These are phyloP conservation scores for Anser cygnoides DNA, from an alignment of 2,113 vertebrate species.

Conservation along the genomic window DNA sequence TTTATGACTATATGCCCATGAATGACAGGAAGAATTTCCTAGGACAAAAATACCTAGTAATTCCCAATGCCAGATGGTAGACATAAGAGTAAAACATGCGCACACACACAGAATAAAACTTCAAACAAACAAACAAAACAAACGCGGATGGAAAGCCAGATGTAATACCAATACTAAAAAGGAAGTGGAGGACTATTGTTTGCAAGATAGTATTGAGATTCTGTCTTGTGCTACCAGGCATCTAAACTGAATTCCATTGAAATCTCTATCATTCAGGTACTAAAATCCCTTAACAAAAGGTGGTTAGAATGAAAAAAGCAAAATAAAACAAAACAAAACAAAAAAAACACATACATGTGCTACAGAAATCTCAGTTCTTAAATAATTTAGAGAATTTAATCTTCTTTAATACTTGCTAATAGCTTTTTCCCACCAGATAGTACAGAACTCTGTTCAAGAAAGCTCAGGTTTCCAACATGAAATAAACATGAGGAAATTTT, in stretches of 20 bases:
- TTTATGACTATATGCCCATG: not conserved
- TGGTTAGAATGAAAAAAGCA: not conserved
- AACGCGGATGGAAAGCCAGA: not conserved
- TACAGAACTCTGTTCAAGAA: not conserved
- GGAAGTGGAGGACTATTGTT: not conserved
- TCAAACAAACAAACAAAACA: not conserved
- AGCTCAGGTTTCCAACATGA: not conserved
- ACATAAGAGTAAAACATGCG: not conserved
- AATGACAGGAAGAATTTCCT: slow-evolving; percentile 13
- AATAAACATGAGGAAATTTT: not conserved
- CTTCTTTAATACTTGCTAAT: not conserved
- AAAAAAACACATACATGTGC: not conserved
- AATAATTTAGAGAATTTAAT: not conserved
- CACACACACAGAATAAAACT: not conserved
- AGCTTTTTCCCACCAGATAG: not conserved
- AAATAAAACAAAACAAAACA: not conserved
- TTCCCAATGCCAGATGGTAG: slow-evolving; percentile 40
- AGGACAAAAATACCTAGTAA: not conserved
- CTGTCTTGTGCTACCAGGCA: not conserved
- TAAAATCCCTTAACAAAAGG: not conserved
- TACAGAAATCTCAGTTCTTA: not conserved
- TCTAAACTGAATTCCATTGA: not conserved
- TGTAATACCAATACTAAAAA: not conserved
- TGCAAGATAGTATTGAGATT: not conserved
- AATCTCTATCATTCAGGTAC: not conserved